Evolutionary conservation across 2,113 vertebrate species (phyloP).

Genomic region (Poeciliopsis prolifica): DNA sequence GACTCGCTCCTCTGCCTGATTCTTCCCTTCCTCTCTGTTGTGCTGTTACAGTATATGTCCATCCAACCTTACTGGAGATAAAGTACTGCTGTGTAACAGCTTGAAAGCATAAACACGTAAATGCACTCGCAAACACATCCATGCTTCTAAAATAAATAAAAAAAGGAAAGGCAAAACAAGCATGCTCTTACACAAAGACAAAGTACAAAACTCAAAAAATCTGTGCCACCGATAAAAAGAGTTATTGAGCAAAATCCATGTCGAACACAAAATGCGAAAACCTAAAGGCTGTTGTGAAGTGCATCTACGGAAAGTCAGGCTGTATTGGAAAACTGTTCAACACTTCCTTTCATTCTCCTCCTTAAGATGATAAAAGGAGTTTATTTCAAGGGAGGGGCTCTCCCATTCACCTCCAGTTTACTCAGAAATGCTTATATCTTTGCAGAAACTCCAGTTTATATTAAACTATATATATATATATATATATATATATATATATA

Average conservation of each 20-base stretch:
- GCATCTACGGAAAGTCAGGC: constrained; percentile 57
- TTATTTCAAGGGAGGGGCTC: too few relatives aligned
- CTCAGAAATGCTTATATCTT: constrained; percentile 62
- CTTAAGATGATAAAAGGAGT: constrained; percentile 61
- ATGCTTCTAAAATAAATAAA: constrained; percentile 1
- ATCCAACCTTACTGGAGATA: constrained; percentile 53
- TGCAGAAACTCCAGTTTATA: too few relatives aligned
- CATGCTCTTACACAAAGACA: constrained; percentile 10
- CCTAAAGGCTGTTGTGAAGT: constrained; percentile 25
- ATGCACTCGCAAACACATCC: constrained; percentile 7
- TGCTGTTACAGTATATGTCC: constrained; percentile 51
- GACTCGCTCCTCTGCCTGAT: constrained; percentile 52
- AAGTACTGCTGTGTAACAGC: constrained; percentile 35
- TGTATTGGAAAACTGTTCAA: not conserved
- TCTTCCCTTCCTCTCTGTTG: constrained; percentile 61
- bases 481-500: too few relatives aligned
- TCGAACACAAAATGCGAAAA: constrained; percentile 11
- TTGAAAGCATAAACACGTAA: constrained; percentile 37
- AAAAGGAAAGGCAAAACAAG: not conserved
- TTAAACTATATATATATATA: too few relatives aligned
- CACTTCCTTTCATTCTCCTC: constrained; percentile 35
- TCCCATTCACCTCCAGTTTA: constrained; percentile 66
- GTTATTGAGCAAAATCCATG: not conserved
- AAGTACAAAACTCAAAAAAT: constrained; percentile 30
- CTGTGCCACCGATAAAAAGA: constrained; percentile 2